Evolutionary conservation across 2,888 invertebrate species (phyloP).

Genomic region (Agrochola circellaris): DNA sequence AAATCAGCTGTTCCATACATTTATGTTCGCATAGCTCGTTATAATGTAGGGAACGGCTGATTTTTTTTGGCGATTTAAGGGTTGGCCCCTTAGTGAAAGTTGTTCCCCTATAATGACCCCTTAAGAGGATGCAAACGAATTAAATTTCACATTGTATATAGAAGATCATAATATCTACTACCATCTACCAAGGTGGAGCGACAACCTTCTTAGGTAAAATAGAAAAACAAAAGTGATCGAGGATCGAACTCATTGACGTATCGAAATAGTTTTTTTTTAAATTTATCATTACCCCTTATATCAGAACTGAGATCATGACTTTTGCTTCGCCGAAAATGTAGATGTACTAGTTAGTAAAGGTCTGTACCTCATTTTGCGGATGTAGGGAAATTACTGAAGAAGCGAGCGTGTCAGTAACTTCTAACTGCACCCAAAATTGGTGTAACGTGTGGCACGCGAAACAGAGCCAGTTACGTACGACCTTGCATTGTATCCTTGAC

Average conservation of each 20-base stretch:
- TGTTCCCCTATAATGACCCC: too few relatives aligned
- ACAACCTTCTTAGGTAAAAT: background rate
- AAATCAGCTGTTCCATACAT: too few relatives aligned
- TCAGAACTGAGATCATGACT: background rate
- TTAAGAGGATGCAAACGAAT: too few relatives aligned
- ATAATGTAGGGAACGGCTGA: too few relatives aligned
- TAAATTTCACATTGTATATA: too few relatives aligned
- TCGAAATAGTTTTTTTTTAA: background rate
- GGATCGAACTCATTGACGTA: background rate
- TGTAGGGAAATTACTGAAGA: too few relatives aligned
- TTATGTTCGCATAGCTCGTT: too few relatives aligned
- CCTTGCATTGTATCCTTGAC: conserved; percentile 31
- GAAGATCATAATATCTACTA: too few relatives aligned
- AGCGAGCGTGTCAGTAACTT: background rate
- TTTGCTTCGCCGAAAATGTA: background rate
- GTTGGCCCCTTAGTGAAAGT: too few relatives aligned
- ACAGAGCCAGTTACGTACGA: background rate
- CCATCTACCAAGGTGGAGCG: background rate
- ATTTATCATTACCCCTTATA: background rate
- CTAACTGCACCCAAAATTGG: conserved; percentile 13
- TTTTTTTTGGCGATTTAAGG: too few relatives aligned
- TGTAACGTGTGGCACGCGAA: conserved; percentile 25
- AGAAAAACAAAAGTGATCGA: background rate
- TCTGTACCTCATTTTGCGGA: too few relatives aligned
- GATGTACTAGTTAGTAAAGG: too few relatives aligned